Evolutionary conservation across 2,888 invertebrate species (phyloP), one percentile per base, ranked within the genome.

Genomic region (Orthonychiurus folsomi): DNA sequence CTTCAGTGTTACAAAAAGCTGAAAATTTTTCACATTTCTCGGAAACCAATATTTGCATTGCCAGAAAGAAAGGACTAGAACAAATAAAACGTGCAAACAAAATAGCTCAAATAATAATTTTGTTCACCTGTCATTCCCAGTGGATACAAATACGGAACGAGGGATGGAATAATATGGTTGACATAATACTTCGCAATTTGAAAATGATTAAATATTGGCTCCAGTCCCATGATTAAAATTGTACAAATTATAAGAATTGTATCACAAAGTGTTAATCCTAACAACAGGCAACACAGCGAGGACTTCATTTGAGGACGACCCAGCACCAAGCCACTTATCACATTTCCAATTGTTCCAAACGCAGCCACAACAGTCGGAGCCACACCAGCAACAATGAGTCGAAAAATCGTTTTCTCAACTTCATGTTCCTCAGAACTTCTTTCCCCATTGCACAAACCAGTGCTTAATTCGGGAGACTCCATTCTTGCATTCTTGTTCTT

Each of bases 251-350:
- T 88, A 71, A 95, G 83, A 67, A 89, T 83, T 15, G 90, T 92
- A 81, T 96, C 96, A 78, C 93, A 93, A 73, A 91, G 84, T 23
- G 95, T 95, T 73, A 96, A 81, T 5, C 93, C 93, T 69, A 93
- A 90, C 66, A 96, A 83, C 75, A 94, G 84, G 78, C 92, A 90
- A 79, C 95, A 94, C 75, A 94, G 91, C 75, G 94, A 93, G 65
- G 92, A 93, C 74, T 89, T 85, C 95, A 95, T 95, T 78, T 93
- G 88, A 27, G 93, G 93, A 60, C 93, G 84, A 63, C 90, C 88
- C 57, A 93, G 81, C 73, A 93, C 92, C 65, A 93, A 85, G 83
- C 91, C 89, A 47, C 93, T 87, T 60, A 94, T 87, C 64, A 89
- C 83, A 79, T 94, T 94, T 69, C 94, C 94, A 54, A 91, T 81